These are phyloP conservation scores for Centropus unirufus DNA, from an alignment of 2,113 vertebrate species.

Conservation along the genomic window DNA sequence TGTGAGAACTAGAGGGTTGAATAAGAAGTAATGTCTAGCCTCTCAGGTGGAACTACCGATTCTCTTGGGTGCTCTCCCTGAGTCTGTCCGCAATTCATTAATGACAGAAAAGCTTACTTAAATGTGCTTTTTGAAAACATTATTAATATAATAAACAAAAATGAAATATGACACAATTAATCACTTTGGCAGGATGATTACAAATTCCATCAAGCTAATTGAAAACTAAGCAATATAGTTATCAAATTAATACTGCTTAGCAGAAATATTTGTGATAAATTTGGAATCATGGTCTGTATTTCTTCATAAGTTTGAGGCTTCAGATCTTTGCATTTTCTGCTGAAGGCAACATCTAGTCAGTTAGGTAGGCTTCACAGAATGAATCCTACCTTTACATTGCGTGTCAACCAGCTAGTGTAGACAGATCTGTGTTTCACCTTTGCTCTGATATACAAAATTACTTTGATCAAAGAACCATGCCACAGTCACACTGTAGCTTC, in stretches of 20 bases:
- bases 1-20: neutral
- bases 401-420: neutral
- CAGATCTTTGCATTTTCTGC: neutral
- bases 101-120: constrained; percentile 24
- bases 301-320: neutral
- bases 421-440: neutral
- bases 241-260: neutral
- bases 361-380: neutral
- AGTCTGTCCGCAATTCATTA: constrained; percentile 9
- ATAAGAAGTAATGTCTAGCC: neutral
- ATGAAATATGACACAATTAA: constrained; percentile 39
- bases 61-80: neutral
- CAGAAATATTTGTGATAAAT: neutral
- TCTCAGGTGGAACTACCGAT: constrained; percentile 26
- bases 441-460: neutral
- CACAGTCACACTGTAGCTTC: neutral
- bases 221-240: constrained; percentile 11
- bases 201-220: constrained; percentile 38
- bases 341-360: neutral
- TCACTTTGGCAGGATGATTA: constrained; percentile 18
- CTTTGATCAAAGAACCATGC: neutral
- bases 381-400: neutral
- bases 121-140: neutral
- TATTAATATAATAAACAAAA: constrained; percentile 30
- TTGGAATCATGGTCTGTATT: neutral